phyloP scores from a whole-genome alignment of 2,888 invertebrate genomes.

The Flabesymbios commensalis region DNA sequence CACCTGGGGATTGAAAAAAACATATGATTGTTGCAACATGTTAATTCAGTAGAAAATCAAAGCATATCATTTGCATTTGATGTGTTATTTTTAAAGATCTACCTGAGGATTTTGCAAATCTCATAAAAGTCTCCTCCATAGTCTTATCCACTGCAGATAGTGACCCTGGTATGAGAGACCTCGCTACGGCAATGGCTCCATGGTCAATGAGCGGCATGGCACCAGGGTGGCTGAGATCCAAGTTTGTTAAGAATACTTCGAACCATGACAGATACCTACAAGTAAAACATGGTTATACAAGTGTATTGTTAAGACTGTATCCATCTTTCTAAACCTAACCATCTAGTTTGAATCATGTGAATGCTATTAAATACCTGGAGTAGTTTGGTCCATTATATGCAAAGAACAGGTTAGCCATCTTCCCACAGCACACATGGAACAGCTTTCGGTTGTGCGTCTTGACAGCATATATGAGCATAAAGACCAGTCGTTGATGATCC shows the following conservation, averaged over 20 bases:
- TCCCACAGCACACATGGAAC: slow-evolving; percentile 10
- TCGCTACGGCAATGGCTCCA: slow-evolving; percentile 1
- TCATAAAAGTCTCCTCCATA: slow-evolving; percentile 30
- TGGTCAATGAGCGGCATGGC: neutral
- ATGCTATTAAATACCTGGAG: neutral
- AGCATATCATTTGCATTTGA: no score
- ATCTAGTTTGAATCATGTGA: no score
- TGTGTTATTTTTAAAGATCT: slow-evolving; percentile 6
- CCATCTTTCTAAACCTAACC: no score
- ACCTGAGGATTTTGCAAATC: no score
- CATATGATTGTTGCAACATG: no score
- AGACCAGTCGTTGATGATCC: slow-evolving; percentile 3
- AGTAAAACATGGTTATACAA: no score
- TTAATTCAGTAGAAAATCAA: no score
- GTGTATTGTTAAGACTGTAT: no score
- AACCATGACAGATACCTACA: slow-evolving; percentile 3
- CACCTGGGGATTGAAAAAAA: no score
- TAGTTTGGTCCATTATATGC: slow-evolving; percentile 16
- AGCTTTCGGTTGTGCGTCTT: slow-evolving; percentile 12
- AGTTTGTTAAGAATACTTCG: slow-evolving; percentile 1
- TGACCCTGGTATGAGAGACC: slow-evolving; percentile 4
- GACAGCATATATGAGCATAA: slow-evolving; percentile 9
- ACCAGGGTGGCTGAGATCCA: slow-evolving; percentile 6
- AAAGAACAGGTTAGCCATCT: slow-evolving; percentile 6
- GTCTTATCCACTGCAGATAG: slow-evolving; percentile 18